Evolutionary conservation across 2,888 invertebrate species (phyloP).

Genomic region (Pyrgus malvae): DNA sequence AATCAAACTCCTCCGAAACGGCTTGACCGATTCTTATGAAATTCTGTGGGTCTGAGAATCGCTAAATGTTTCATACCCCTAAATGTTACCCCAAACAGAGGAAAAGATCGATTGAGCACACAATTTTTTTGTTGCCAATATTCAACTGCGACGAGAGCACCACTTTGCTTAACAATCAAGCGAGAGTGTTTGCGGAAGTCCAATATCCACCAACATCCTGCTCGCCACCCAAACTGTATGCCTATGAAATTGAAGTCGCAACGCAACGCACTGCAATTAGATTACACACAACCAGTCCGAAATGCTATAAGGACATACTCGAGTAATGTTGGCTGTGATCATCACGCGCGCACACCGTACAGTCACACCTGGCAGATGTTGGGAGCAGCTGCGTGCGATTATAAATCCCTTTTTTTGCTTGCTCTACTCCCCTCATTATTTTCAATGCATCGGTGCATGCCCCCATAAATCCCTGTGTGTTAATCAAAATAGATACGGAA

Average conservation of each 20-base stretch:
- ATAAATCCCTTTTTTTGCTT: conserved; percentile 14
- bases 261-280: neutral
- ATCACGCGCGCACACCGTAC: too few species aligned
- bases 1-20: too few species aligned
- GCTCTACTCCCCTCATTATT: conserved; percentile 14
- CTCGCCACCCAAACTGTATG: neutral
- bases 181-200: neutral
- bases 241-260: neutral
- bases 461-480: neutral
- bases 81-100: too few species aligned
- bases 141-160: neutral
- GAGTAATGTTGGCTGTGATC: too few species aligned
- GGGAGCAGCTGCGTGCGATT: conserved; percentile 35
- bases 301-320: too few species aligned
- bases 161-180: neutral
- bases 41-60: too few species aligned
- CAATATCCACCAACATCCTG: neutral
- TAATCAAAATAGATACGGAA: neutral
- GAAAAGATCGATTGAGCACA: too few species aligned
- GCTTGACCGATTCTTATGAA: too few species aligned
- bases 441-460: conserved; percentile 3
- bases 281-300: too few species aligned
- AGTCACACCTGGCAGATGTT: conserved; percentile 45
- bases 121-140: too few species aligned
- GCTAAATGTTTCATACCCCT: too few species aligned